Conservation (phyloP, 2,888 invertebrate genomes). For the Zygogramma bicolorata region DNA sequence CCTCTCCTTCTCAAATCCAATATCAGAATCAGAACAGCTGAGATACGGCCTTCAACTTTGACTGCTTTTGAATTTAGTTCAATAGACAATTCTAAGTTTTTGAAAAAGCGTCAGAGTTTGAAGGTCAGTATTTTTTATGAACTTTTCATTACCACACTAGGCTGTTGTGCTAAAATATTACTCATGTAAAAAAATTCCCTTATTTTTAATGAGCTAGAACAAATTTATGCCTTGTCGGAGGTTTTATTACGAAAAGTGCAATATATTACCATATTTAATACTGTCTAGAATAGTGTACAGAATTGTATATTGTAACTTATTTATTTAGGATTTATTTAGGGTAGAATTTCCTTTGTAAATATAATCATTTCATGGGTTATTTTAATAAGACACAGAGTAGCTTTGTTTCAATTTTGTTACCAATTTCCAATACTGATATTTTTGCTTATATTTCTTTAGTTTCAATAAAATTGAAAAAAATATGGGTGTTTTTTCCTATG, state of each 20-base stretch:
- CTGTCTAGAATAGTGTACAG: slow-evolving; percentile 48
- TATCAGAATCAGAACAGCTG: slow-evolving; percentile 65
- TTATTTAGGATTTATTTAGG: slow-evolving; percentile 30
- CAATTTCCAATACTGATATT: background rate
- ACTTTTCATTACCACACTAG: slow-evolving; percentile 47
- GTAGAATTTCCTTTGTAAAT: slow-evolving; percentile 2
- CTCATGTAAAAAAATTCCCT: slow-evolving; percentile 41
- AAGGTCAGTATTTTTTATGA: slow-evolving; percentile 35
- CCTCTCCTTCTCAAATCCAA: slow-evolving; percentile 61
- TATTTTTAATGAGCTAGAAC: slow-evolving; percentile 43
- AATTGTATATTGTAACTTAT: slow-evolving; percentile 44
- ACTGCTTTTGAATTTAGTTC: slow-evolving; percentile 52
- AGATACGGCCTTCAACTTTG: slow-evolving; percentile 60
- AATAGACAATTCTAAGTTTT: slow-evolving; percentile 10
- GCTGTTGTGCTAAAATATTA: slow-evolving; percentile 52
- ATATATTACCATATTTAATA: slow-evolving; percentile 37
- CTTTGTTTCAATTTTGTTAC: slow-evolving; percentile 19
- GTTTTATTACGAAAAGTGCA: slow-evolving; percentile 43
- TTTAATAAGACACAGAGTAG: slow-evolving; percentile 4
- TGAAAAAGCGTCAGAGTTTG: slow-evolving; percentile 41
- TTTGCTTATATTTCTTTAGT: slow-evolving; percentile 2
- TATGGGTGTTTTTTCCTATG: background rate
- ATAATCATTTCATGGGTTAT: background rate
- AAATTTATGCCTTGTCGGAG: slow-evolving; percentile 43
- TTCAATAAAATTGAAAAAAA: background rate